Percentiles rank a stretch among this genome's conserved stretches.
Conservation (phyloP, 2,113 vertebrate genomes). For the Phycodurus eques region DNA sequence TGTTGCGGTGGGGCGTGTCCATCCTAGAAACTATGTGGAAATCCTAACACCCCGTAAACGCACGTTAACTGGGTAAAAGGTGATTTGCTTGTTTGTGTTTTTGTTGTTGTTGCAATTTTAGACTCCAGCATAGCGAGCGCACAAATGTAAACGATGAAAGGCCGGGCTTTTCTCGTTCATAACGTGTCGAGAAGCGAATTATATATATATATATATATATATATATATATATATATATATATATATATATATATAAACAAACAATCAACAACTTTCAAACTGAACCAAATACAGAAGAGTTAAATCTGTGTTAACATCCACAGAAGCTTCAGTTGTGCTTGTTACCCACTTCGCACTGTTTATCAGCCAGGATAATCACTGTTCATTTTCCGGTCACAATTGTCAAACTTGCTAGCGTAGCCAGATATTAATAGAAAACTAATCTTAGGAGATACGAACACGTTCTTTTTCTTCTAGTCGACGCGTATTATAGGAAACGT, state of each 20-base stretch:
- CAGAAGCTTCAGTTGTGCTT: neutral
- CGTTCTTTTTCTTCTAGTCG: neutral
- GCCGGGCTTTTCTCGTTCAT: neutral
- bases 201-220: no score
- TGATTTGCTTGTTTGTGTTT: neutral
- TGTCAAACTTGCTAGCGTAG: neutral
- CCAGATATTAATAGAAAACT: neutral
- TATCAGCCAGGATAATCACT: neutral
- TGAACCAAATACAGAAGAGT: neutral
- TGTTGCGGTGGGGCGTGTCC: no score
- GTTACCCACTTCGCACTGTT: neutral
- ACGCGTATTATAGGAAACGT: neutral
- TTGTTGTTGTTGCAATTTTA: neutral
- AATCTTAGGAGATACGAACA: neutral
- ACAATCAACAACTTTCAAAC: no score
- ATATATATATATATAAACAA: no score
- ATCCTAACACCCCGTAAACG: neutral
- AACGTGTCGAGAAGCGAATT: neutral
- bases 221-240: no score
- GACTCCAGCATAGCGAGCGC: neutral
- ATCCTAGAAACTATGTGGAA: no score
- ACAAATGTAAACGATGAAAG: neutral
- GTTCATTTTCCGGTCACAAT: neutral
- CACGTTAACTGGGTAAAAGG: slow-evolving; percentile 44
- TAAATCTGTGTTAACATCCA: neutral